phyloP scores from a whole-genome alignment of 2,888 invertebrate genomes.

The Metalampra italica region DNA sequence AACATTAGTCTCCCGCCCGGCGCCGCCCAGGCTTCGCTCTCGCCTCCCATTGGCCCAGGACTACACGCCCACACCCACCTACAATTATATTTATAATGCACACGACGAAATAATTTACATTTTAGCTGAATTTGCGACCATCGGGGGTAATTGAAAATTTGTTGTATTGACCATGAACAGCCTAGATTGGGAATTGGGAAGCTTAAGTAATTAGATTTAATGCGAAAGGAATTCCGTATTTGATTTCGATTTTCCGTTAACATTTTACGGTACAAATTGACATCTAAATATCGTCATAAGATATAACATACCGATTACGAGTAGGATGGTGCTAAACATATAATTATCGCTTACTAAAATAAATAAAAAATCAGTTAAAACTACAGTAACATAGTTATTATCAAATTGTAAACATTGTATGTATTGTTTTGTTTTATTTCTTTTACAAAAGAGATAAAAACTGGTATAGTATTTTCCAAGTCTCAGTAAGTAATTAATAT shows the following conservation, averaged over 20 bases:
- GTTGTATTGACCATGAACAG: constrained; percentile 71
- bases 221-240: constrained; percentile 25
- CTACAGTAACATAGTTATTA: no score
- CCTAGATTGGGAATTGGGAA: constrained; percentile 38
- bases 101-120: constrained; percentile 76
- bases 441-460: no score
- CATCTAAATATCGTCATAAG: no score
- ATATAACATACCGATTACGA: no score
- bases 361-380: no score
- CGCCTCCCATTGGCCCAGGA: constrained; percentile 54
- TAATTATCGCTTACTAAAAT: no score
- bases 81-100: constrained; percentile 78
- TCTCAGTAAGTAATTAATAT: no score
- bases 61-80: constrained; percentile 67
- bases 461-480: no score
- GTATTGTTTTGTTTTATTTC: no score
- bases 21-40: constrained; percentile 58
- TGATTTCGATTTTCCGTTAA: background rate
- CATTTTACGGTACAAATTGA: no score
- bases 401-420: no score
- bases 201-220: constrained; percentile 54
- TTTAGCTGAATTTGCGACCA: constrained; percentile 76
- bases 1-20: constrained; percentile 66
- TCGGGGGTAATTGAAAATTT: constrained; percentile 77
- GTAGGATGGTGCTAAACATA: no score